These are phyloP conservation scores for Panthera uncia DNA, from an alignment of 2,113 vertebrate species.

Conservation along the genomic window DNA sequence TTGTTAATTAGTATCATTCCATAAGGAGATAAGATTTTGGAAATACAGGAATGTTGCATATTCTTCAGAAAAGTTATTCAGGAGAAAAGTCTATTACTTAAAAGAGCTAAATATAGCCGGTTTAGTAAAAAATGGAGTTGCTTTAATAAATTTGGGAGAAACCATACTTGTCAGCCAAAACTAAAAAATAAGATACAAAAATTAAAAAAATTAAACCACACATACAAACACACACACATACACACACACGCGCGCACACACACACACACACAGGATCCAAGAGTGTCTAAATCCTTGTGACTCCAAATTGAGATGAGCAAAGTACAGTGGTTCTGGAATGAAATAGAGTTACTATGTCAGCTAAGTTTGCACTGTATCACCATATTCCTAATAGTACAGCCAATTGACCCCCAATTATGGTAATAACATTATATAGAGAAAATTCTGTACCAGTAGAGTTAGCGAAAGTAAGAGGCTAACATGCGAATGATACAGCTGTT, in stretches of 20 bases:
- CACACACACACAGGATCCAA: not conserved
- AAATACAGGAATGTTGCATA: not conserved
- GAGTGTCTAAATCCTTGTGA: not conserved
- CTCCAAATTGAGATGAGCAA: not conserved
- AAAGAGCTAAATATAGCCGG: not conserved
- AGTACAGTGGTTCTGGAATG: not conserved
- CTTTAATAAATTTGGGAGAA: not conserved
- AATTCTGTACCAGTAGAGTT: not conserved
- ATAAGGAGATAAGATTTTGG: not conserved
- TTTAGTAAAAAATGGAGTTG: not conserved
- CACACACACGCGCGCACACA: not conserved
- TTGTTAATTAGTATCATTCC: not conserved
- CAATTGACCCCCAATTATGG: not conserved
- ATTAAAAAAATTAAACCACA: not conserved
- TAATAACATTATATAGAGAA: not conserved
- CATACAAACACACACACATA: not conserved
- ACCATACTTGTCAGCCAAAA: not conserved
- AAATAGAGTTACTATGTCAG: not conserved
- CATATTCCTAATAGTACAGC: not conserved
- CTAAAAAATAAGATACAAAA: not conserved
- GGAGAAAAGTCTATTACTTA: not conserved
- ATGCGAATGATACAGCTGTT: not conserved
- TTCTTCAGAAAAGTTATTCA: not conserved
- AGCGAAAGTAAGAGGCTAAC: not conserved
- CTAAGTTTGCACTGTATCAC: not conserved